Conservation (phyloP, 2,113 vertebrate species). For the Burhinus bistriatus region DNA sequence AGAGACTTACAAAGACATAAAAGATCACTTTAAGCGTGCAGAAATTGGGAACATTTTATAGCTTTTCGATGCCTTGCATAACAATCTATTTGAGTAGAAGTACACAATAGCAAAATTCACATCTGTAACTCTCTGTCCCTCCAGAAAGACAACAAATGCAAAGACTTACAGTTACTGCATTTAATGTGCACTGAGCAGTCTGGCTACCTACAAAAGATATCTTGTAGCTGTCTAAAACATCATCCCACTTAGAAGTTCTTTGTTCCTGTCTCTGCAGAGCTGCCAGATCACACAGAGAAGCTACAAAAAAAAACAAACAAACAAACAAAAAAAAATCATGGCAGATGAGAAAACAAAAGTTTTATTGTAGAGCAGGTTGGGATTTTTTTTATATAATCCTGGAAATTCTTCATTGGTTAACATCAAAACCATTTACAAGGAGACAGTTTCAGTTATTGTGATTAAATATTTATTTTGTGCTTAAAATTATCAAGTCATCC, state of each 20-base stretch:
- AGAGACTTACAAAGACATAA: not conserved
- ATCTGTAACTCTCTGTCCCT: not conserved
- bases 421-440: not conserved
- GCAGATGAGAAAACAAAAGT: not conserved
- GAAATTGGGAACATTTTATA: not conserved
- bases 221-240: not conserved
- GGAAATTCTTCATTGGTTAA: not conserved
- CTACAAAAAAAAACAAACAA: not conserved
- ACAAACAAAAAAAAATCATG: not conserved
- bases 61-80: not conserved
- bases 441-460: not conserved
- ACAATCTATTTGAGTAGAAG: not conserved
- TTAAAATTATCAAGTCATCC: not conserved
- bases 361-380: not conserved
- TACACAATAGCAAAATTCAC: not conserved
- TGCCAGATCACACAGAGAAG: not conserved
- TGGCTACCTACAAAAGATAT: not conserved
- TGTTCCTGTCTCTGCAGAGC: not conserved
- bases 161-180: not conserved
- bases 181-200: accelerated
- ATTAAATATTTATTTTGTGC: not conserved
- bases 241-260: not conserved
- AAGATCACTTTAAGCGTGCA: not conserved
- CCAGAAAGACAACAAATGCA: not conserved
- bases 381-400: not conserved